Conservation (phyloP, 1,140 invertebrate species). For the roundworm (Caenorhabditis elegans) region DNA sequence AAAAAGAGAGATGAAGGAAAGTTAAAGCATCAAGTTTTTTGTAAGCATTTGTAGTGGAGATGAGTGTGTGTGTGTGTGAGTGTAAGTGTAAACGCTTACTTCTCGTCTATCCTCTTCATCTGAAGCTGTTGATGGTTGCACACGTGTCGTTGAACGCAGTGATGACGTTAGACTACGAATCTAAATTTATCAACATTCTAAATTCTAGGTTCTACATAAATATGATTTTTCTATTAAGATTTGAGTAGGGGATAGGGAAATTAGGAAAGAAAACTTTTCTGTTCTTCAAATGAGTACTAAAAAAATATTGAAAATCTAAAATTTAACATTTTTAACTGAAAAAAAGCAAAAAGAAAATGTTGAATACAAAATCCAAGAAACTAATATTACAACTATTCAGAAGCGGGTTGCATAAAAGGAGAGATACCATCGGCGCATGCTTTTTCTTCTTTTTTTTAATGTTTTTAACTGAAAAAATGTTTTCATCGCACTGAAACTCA, state of each 20-base stretch:
- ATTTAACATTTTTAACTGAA: no score
- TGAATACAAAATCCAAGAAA: no score
- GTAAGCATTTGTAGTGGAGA: background rate
- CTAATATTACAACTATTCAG: background rate
- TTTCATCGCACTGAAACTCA: no score
- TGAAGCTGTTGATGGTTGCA: background rate
- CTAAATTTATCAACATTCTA: background rate
- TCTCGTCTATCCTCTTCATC: background rate
- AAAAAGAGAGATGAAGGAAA: background rate
- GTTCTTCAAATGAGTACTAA: background rate
- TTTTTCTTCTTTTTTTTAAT: no score
- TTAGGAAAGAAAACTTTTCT: no score
- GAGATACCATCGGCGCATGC: background rate
- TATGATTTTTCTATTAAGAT: background rate
- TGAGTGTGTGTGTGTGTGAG: no score
- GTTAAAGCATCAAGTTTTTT: background rate
- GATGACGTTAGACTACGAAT: constrained; percentile 46
- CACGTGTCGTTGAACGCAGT: constrained; percentile 33
- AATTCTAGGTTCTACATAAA: background rate
- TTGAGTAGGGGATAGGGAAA: no score
- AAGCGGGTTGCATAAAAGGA: background rate
- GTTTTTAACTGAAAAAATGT: no score
- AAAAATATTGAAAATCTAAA: background rate
- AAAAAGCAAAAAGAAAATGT: no score
- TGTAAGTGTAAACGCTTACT: background rate